Percentiles rank a stretch among this genome's conserved stretches.
phyloP scores from a whole-genome alignment of 2,888 invertebrate genomes.

The Cryptocephalus primarius region DNA sequence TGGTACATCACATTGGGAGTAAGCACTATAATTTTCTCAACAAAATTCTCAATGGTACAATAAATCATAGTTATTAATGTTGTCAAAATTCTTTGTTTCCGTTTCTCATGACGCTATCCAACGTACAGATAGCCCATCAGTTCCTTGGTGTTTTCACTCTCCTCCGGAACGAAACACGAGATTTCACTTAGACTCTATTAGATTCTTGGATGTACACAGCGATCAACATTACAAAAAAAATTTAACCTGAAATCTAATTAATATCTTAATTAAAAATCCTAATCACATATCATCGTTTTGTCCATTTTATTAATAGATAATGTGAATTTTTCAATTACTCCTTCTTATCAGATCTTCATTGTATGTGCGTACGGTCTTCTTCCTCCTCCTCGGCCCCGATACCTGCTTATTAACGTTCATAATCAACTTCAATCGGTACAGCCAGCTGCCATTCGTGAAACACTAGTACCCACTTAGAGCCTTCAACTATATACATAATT shows the following conservation, averaged over 20 bases:
- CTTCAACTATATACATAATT: constrained; percentile 19
- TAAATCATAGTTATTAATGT: no score
- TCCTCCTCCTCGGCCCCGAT: constrained; percentile 8
- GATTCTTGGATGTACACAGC: no score
- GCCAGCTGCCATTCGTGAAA: constrained; percentile 23
- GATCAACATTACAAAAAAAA: neutral
- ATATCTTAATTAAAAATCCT: neutral
- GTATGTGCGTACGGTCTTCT: constrained; percentile 5
- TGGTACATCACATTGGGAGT: no score
- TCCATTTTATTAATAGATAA: neutral
- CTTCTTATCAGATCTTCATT: constrained; percentile 22
- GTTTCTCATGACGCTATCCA: no score
- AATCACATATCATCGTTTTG: neutral
- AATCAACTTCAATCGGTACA: constrained; percentile 26
- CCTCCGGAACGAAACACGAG: no score
- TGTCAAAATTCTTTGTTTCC: no score
- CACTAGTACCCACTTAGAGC: constrained; percentile 20
- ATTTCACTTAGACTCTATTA: no score
- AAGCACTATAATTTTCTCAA: no score
- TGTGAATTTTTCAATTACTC: constrained; percentile 21
- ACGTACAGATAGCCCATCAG: no score
- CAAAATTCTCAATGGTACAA: no score
- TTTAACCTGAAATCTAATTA: neutral
- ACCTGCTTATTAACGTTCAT: constrained; percentile 24
- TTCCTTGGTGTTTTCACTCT: no score